Evolutionary conservation across 2,113 vertebrate species (phyloP).

Genomic region (Clarias macrocephalus): DNA sequence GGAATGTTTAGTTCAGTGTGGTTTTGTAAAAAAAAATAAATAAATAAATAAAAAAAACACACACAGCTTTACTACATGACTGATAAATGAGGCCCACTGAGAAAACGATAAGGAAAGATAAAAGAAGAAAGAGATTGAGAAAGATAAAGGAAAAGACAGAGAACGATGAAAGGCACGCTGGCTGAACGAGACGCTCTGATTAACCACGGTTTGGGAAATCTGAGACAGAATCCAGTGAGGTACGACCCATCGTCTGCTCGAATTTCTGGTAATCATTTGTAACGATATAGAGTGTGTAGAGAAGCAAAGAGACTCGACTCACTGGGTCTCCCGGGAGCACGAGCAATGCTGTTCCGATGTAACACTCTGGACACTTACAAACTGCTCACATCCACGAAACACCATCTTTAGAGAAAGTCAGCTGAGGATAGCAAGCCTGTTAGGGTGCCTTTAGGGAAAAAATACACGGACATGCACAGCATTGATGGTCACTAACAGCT

Average conservation of each 20-base stretch:
- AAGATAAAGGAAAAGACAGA: neutral
- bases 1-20: neutral
- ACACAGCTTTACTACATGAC: neutral
- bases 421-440: conserved; percentile 26
- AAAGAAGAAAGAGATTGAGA: neutral
- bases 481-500: conserved; percentile 29
- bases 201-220: conserved; percentile 33
- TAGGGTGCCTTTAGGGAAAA: conserved; percentile 21
- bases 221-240: conserved; percentile 19
- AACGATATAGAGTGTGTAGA: neutral
- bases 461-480: conserved; percentile 13
- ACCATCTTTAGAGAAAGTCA: conserved; percentile 20
- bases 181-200: conserved; percentile 45
- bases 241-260: conserved; percentile 21
- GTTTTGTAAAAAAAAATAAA: neutral
- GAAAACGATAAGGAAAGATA: neutral
- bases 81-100: conserved; percentile 12
- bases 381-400: neutral
- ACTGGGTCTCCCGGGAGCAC: neutral
- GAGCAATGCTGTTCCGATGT: conserved; percentile 10
- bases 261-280: conserved; percentile 14
- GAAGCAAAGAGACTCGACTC: neutral
- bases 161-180: conserved; percentile 32
- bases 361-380: conserved; percentile 20
- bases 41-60: neutral